Base-by-base conservation (phyloP, 2,797 vertebrate species). In the Clarias fuscus region DNA sequence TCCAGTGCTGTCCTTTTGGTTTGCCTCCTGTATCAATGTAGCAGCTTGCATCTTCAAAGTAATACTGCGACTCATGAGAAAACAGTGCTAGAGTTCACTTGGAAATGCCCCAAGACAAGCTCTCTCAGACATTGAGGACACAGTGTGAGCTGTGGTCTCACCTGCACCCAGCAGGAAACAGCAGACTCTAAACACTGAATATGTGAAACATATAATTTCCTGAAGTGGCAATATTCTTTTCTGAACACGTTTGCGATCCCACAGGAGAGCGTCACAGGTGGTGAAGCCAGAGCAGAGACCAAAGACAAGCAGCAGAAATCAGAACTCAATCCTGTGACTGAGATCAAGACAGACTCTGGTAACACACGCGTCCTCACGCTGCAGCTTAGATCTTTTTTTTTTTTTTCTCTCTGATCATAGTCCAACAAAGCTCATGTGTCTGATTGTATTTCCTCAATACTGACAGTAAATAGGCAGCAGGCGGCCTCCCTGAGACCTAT, bases 381-480 rank as follows among this genome's bases (percentile, higher is more conserved):
- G 6, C 18, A 17, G 10, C 15, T 65, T 56, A 10, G 53, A 53
- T 8, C 33, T 48, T 76, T 8, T 5, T 15, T 48, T 76, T 8
- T 5, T 15, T 48, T n/a, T n/a, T 15, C 40, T 22, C 27, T 59
- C 4, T 37, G 43, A 65, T 65, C 78, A 43, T 2, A 17, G 61
- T 65, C 7, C 3, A 27, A n/a, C 61, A 65, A 15, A n/a, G 62
- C 61, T 81, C 30, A n/a, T 24, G 43, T 5, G 17, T 22, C 5
- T 40, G 27, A 4, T 59, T 56, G 40, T 77, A 33, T 58, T 40
- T 56, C 81, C 17, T 90, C 24, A 37, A 24, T 80, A 73, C 11
- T 27, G 85, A 40, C 40, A 93, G 93, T 53, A 83, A 76, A 53
- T 37, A 87, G 67, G 81, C 84, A 87, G 75, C 81, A 86, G 58